Percentiles rank a stretch among this genome's conserved stretches.
Conservation (phyloP, 2,888 invertebrate genomes). For the Pherbina coryleti region DNA sequence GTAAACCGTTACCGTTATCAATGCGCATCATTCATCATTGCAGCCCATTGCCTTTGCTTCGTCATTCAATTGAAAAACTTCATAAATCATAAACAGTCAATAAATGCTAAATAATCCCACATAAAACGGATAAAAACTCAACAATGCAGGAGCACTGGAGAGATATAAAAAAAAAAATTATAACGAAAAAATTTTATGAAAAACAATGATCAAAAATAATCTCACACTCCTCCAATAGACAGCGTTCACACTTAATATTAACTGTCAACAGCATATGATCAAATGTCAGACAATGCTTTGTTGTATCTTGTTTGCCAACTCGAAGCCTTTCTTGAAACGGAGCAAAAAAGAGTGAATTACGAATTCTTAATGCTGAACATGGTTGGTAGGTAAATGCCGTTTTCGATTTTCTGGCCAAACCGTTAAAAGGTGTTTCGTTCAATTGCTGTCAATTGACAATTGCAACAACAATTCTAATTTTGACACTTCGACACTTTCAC, state of each 20-base stretch:
- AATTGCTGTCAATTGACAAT: conserved; percentile 25
- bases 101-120: conserved; percentile 2
- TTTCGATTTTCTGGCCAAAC: not conserved
- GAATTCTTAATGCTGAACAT: too few species aligned
- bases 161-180: too few species aligned
- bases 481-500: conserved; percentile 35
- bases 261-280: conserved; percentile 37
- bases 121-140: not conserved
- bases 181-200: not conserved
- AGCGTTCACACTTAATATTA: conserved; percentile 36
- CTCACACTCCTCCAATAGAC: conserved; percentile 31
- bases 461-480: conserved; percentile 15
- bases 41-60: too few species aligned
- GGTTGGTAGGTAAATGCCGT: not conserved
- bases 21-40: not conserved
- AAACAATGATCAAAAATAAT: conserved; percentile 27
- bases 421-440: conserved; percentile 25
- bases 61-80: too few species aligned
- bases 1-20: not conserved
- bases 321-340: not conserved
- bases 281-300: conserved; percentile 38
- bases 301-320: not conserved
- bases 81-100: too few species aligned
- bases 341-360: not conserved
- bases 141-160: too few species aligned